A percentile compares a stretch with the other conserved stretches of the same genome.
Evolutionary conservation across 2,113 vertebrate species (phyloP).

Genomic region (Hippolais icterina): DNA sequence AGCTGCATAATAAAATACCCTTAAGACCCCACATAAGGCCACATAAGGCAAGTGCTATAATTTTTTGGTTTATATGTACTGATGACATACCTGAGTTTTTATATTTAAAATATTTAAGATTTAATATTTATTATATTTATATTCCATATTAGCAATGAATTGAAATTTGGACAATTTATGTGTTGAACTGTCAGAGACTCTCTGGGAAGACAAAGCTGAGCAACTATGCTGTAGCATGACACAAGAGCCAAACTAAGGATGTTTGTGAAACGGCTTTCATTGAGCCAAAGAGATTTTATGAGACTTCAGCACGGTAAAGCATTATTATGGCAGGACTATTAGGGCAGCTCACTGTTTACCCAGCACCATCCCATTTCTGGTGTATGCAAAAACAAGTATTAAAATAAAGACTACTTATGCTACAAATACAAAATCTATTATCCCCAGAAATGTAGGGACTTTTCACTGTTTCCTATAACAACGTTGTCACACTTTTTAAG

Average conservation of each 20-base stretch:
- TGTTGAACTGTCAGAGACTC: background rate
- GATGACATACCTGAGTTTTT: background rate
- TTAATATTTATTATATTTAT: too few relatives aligned
- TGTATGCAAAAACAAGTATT: background rate
- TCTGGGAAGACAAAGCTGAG: background rate
- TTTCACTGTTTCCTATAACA: slow-evolving; percentile 47
- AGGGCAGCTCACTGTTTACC: background rate
- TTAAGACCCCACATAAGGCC: background rate
- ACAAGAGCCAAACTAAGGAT: background rate
- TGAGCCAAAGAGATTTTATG: background rate
- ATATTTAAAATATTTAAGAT: background rate
- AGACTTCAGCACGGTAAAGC: background rate
- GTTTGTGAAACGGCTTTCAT: background rate
- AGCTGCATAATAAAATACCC: background rate
- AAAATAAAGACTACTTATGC: slow-evolving; percentile 9
- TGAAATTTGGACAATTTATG: background rate
- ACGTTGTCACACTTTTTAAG: slow-evolving; percentile 22
- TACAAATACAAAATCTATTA: slow-evolving; percentile 27
- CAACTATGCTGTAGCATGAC: fast-evolving
- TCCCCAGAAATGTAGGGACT: background rate
- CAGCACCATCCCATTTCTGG: background rate
- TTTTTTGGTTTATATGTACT: background rate
- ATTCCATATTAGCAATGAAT: background rate
- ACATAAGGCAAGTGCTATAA: background rate
- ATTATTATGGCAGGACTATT: background rate